Evolutionary conservation across 2,888 invertebrate genomes (phyloP).

Genomic region (Melanargia galathea): DNA sequence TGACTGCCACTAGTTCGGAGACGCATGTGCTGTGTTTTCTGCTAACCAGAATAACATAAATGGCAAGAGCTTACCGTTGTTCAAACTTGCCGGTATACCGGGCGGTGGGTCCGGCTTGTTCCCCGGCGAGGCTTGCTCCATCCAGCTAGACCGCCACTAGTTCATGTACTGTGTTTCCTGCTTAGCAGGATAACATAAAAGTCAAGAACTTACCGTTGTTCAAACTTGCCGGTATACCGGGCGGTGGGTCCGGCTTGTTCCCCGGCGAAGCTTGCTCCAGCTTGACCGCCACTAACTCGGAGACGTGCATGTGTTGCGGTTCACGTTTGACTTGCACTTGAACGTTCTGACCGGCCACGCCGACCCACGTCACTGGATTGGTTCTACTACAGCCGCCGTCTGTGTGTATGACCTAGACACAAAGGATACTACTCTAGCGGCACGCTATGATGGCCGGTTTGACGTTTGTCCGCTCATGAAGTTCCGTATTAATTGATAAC

Average conservation of each 20-base stretch:
- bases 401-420: conserved; percentile 65
- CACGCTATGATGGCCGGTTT: too few species aligned
- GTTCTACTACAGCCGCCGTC: conserved; percentile 87
- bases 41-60: conserved; percentile 22
- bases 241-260: conserved; percentile 78
- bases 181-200: too few species aligned
- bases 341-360: conserved; percentile 72
- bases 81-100: conserved; percentile 71
- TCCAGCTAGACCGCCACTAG: too few species aligned
- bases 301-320: conserved; percentile 82
- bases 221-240: conserved; percentile 70
- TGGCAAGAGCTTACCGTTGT: too few species aligned
- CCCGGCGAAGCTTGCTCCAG: conserved; percentile 86
- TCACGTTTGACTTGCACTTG: conserved; percentile 86
- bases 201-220: conserved; percentile 71
- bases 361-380: conserved; percentile 85
- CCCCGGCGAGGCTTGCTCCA: too few species aligned
- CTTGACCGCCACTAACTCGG: conserved; percentile 83
- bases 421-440: too few species aligned
- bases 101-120: too few species aligned
- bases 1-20: conserved; percentile 42
- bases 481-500: too few species aligned
- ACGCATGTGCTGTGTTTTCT: neutral
- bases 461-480: too few species aligned
- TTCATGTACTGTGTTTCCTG: too few species aligned